A percentile compares a stretch with the other conserved stretches of the same genome.
phyloP scores from a whole-genome alignment of 1,140 invertebrate species.

The Protaetia brevitarsis region DNA sequence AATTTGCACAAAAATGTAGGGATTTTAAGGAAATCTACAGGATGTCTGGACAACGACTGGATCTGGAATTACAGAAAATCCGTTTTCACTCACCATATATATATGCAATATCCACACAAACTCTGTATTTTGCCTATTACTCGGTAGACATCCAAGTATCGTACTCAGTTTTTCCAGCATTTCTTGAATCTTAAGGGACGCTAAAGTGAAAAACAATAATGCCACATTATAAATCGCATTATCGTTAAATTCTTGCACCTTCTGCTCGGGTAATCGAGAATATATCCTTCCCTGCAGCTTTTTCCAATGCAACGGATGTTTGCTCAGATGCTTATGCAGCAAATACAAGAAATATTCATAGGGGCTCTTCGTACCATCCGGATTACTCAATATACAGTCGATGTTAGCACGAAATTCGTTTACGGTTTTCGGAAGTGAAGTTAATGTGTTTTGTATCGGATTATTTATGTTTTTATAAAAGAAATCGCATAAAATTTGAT shows the following conservation, averaged over 20 bases:
- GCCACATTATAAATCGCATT: conserved; percentile 38
- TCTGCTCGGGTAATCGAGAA: conserved; percentile 42
- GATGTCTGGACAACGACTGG: not conserved
- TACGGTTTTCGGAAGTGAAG: conserved; percentile 12
- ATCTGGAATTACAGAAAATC: not conserved
- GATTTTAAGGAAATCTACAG: not conserved
- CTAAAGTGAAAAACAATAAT: conserved; percentile 37
- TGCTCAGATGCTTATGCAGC: conserved; percentile 35
- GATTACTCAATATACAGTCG: conserved; percentile 31
- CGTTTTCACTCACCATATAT: conserved; percentile 38
- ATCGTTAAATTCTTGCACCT: conserved; percentile 39
- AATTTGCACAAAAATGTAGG: not conserved
- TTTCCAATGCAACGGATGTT: conserved; percentile 42
- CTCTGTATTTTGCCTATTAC: conserved; percentile 31
- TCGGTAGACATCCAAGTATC: conserved; percentile 36
- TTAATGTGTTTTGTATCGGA: conserved; percentile 30
- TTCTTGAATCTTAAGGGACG: conserved; percentile 38
- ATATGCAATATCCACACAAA: conserved; percentile 39
- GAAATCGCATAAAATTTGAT: conserved; percentile 40
- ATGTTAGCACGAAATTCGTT: conserved; percentile 26
- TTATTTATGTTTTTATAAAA: conserved; percentile 42
- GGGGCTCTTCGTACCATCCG: conserved; percentile 29
- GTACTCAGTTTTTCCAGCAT: conserved; percentile 36
- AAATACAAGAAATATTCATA: conserved; percentile 39
- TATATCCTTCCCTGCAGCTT: conserved; percentile 45